phyloP scores from a whole-genome alignment of 2,888 invertebrate species.

The Philaethria dido region DNA sequence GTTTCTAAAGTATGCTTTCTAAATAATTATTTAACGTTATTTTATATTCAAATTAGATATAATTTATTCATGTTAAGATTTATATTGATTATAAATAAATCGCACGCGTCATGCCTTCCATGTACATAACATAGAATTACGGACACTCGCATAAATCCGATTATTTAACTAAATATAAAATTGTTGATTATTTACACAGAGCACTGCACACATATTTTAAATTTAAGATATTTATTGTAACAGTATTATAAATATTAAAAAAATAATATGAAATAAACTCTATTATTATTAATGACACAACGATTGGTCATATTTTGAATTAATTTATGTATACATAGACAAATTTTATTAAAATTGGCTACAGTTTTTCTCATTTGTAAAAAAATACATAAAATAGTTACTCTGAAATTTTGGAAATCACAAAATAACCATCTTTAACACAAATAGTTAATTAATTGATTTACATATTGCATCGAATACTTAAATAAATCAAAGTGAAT shows the following conservation, averaged over 20 bases:
- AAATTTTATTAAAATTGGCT: not conserved
- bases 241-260: conserved; percentile 33
- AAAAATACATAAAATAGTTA: not conserved
- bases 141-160: conserved; percentile 35
- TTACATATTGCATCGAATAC: no score
- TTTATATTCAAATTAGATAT: conserved; percentile 43
- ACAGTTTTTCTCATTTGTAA: not conserved
- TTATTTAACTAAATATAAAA: conserved; percentile 40
- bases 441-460: not conserved
- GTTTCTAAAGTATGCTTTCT: conserved; percentile 54
- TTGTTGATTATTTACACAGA: conserved; percentile 43
- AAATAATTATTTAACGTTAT: conserved; percentile 46
- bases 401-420: not conserved
- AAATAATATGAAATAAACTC: conserved; percentile 9
- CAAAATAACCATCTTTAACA: not conserved
- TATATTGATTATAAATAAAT: conserved; percentile 54
- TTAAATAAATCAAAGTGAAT: not conserved
- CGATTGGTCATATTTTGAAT: conserved; percentile 20
- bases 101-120: conserved; percentile 76
- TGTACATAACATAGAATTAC: conserved; percentile 65
- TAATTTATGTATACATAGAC: not conserved
- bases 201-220: conserved; percentile 41
- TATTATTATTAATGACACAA: conserved; percentile 23
- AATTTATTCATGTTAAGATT: conserved; percentile 37
- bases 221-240: conserved; percentile 40